phyloP scores from a whole-genome alignment of 2,888 invertebrate genomes.

The Scaptomyza parva region DNA sequence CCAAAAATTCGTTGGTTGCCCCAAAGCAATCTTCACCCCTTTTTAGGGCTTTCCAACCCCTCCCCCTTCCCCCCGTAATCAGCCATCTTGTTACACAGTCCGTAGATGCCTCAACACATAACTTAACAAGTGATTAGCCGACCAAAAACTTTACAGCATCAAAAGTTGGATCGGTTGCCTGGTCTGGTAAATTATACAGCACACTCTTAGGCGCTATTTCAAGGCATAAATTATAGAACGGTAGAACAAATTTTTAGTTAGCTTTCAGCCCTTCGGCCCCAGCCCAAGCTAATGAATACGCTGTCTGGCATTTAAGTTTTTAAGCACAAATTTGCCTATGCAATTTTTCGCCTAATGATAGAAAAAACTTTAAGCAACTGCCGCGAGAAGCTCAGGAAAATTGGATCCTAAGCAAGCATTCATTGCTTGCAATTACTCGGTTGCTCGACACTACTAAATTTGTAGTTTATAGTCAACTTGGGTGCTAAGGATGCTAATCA shows the following conservation, averaged over 20 bases:
- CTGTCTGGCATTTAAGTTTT: conserved; percentile 28
- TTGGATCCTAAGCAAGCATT: conserved; percentile 36
- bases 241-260: conserved; percentile 19
- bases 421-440: conserved; percentile 48
- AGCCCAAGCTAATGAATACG: conserved; percentile 39
- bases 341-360: conserved; percentile 52
- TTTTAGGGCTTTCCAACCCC: neutral
- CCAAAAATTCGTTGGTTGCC: conserved; percentile 45
- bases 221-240: conserved; percentile 60
- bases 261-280: conserved; percentile 11
- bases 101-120: conserved; percentile 56
- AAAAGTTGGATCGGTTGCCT: conserved; percentile 47
- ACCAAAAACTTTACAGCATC: conserved; percentile 59
- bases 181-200: conserved; percentile 40
- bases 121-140: conserved; percentile 72
- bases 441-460: neutral
- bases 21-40: conserved; percentile 5
- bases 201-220: conserved; percentile 48
- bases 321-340: conserved; percentile 35
- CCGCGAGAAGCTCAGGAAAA: conserved; percentile 16
- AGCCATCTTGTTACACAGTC: neutral
- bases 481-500: too few relatives aligned
- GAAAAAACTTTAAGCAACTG: conserved; percentile 22
- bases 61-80: too few relatives aligned
- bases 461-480: neutral